Conservation (phyloP, 1,140 invertebrate species). For the Drosophila ogumai region DNA sequence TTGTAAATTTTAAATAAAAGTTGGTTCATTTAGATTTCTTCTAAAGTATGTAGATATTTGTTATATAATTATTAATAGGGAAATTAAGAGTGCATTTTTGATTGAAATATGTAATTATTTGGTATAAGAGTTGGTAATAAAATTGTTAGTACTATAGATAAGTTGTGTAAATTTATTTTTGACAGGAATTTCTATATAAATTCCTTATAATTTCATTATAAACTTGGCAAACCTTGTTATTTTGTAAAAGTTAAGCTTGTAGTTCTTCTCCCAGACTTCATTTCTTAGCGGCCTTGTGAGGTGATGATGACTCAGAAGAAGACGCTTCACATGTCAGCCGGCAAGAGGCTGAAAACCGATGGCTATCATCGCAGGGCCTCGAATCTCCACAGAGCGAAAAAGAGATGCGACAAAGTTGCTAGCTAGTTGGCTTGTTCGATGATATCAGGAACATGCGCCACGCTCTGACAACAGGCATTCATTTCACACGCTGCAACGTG, state of each 20-base stretch:
- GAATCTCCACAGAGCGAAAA: slow-evolving; percentile 3
- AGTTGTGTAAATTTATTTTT: no score
- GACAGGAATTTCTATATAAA: no score
- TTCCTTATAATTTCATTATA: no score
- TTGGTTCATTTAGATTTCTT: no score
- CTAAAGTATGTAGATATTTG: no score
- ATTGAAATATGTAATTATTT: no score
- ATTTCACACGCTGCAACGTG: slow-evolving; percentile 68
- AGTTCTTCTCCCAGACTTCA: background rate
- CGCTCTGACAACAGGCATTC: slow-evolving; percentile 71
- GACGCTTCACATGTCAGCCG: slow-evolving; percentile 63
- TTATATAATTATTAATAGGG: no score
- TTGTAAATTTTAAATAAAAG: background rate
- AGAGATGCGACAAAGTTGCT: slow-evolving; percentile 30
- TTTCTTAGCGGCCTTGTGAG: slow-evolving; percentile 25
- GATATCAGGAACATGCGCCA: slow-evolving; percentile 73
- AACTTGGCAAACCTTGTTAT: no score
- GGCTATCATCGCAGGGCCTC: slow-evolving; percentile 49
- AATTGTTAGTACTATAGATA: no score
- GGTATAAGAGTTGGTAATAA: no score
- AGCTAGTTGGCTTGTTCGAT: slow-evolving; percentile 65
- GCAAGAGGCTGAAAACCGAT: slow-evolving; percentile 53
- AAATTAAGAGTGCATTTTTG: no score
- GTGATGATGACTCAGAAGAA: slow-evolving; percentile 37
- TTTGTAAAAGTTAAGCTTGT: no score